Evolutionary conservation across 1,140 invertebrate genomes (phyloP), one percentile per base, ranked within the genome.

Genomic region (Drosophila fuyamai): DNA sequence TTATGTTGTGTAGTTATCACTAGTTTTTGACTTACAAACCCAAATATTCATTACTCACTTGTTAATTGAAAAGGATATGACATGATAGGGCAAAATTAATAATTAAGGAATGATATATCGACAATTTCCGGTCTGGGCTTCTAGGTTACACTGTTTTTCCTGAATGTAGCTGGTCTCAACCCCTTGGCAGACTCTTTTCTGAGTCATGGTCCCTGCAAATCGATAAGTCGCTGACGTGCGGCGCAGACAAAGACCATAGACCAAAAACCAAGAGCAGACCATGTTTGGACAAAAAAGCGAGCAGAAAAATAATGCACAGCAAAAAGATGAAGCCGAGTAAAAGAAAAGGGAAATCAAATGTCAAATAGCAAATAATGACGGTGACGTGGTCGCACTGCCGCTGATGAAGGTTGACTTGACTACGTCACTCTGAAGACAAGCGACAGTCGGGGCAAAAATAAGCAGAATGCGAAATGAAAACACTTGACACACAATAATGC

Each of bases 401-500:
- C 54, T 83, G 81, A 84, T 71, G 81, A 81, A 85, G 81, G 81
- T 84, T 84, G 73, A 84, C 81, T 77, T 80, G 58, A 51, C 66
- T 76, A 76, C 72, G 73, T 76, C 73, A 76, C 73, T 59, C 50
- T 41, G 18, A 46, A 72, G 68, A 73, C 70, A 73, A 46, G 47
- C 50, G 47, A 47, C 47, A 46, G 36, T 8, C 4, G 44, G 62
- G 18, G 41, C 29, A n/a, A 36, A 53, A 36, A 68, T 18, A 48
- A 67, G 40, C 46, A 41, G 79, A 82, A 63, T 63, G 55, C 29
- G 60, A 88, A 81, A 81, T 85, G 53, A 75, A 75, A 57, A 44
- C 82, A 82, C 83, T 85, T 85, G 83, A 86, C 81, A 86, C 60
- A 51, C 58, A 82, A 78, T 78, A 81, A 85, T 85, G 79, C 82